These are phyloP conservation scores for Phymorhynchus buccinoides DNA, from an alignment of 1,140 invertebrate genomes.

Conservation along the genomic window DNA sequence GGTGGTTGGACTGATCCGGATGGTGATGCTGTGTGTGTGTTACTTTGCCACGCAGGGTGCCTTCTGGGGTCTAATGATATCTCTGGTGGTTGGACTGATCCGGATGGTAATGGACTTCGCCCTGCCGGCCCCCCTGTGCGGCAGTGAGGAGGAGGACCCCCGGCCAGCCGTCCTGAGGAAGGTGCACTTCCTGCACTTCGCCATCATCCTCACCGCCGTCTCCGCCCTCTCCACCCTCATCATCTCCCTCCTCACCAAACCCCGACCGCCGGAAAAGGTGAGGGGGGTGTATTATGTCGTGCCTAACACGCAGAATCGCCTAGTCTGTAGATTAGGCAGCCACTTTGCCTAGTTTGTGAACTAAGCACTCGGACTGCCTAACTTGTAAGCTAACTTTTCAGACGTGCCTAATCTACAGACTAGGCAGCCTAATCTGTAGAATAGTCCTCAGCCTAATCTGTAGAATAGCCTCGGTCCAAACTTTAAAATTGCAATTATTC, in stretches of 20 bases:
- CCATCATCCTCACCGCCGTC: slow-evolving; percentile 61
- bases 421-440: too few species aligned
- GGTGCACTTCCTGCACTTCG: slow-evolving; percentile 70
- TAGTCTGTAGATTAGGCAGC: too few species aligned
- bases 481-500: too few species aligned
- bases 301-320: too few species aligned
- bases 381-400: too few species aligned
- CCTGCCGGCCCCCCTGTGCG: slow-evolving; percentile 62
- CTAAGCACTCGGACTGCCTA: too few species aligned
- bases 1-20: too few species aligned
- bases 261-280: slow-evolving; percentile 56
- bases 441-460: neutral
- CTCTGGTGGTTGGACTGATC: slow-evolving; percentile 72
- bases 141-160: slow-evolving; percentile 54
- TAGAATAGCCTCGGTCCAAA: too few species aligned
- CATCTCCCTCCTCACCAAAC: slow-evolving; percentile 65
- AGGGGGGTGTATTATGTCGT: too few species aligned
- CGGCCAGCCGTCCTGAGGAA: slow-evolving; percentile 56
- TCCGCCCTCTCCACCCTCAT: slow-evolving; percentile 56
- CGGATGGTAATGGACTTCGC: slow-evolving; percentile 67
- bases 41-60: slow-evolving; percentile 76
- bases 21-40: too few species aligned
- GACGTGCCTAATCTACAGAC: too few species aligned
- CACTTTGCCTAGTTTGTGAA: too few species aligned
- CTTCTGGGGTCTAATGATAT: slow-evolving; percentile 77